Base-by-base conservation (phyloP, 2,113 vertebrate species). In the Gavia stellata region DNA sequence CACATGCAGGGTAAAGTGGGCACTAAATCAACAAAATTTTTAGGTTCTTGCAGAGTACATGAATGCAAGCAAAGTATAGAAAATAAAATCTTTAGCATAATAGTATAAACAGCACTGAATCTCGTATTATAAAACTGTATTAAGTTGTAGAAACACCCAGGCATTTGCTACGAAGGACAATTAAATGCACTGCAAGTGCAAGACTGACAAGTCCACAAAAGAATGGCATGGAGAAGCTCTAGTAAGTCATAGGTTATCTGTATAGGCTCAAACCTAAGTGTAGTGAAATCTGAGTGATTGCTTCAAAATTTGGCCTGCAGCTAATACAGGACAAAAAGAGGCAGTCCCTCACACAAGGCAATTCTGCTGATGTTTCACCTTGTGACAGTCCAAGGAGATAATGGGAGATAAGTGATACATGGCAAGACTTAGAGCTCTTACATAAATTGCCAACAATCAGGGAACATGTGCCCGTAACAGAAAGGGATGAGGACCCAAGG, bases 331-430 rank as follows among this genome's bases (percentile, higher is more conserved):
- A 11, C 62, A 71, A 26, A 29, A 23, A 62, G 63, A 40, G 61
- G 81, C 31, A n/a, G 47, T 7, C 21, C 29, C 63, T 61, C 58
- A 34, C 61, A 40, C 5, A 11, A 86, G 56, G 70, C 34, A 63
- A 8, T 49, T 61, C 44, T 44, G 55, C 34, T 58, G n/a, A 16
- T 10, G n/a, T 3, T 19, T 55, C 65, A 44, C 49, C 49, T 19
- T 5, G 55, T 7, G 74, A 45, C 59, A 86, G 36, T 33, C 12
- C 49, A 40, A 47, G 74, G 34, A 52, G 14, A 29, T 20, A n/a
- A 25, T 0, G 7, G 61, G 18, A 56, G 40, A 1, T 8, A 12
- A 44, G 42, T 1, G 36, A 72, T 12, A 36, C 0, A 2, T 5
- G 65, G 49, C 19, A 61, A 17, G 29, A 38, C n/a, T 31, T 44